phyloP scores from a whole-genome alignment of 2,797 vertebrate species.

The Pseudochaenichthys georgianus region DNA sequence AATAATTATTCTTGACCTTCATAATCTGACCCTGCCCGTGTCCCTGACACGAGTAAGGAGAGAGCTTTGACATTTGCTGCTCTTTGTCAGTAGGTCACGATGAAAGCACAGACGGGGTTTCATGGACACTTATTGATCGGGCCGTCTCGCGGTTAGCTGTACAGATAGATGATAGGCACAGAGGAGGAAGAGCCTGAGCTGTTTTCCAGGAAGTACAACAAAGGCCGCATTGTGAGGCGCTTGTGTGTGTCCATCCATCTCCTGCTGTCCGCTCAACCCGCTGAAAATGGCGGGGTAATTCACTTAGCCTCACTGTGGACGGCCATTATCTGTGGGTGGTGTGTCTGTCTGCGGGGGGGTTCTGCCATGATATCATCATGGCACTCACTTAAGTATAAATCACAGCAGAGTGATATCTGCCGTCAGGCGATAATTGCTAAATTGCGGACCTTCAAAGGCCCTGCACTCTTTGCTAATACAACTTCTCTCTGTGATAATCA shows the following conservation, averaged over 20 bases:
- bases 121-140: slow-evolving; percentile 75
- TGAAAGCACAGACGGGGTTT: slow-evolving; percentile 64
- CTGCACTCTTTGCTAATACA: slow-evolving; percentile 28
- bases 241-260: slow-evolving; percentile 60
- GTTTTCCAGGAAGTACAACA: slow-evolving; percentile 65
- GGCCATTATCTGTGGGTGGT: slow-evolving; percentile 73
- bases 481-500: slow-evolving; percentile 43
- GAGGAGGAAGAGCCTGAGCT: slow-evolving; percentile 46
- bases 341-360: slow-evolving; percentile 59
- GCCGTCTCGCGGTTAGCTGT: slow-evolving; percentile 66
- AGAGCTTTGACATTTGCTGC: slow-evolving; percentile 81
- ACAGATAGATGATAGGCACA: slow-evolving; percentile 69
- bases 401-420: slow-evolving; percentile 67
- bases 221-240: slow-evolving; percentile 52
- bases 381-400: slow-evolving; percentile 68
- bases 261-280: slow-evolving; percentile 42
- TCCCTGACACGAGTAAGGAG: slow-evolving; percentile 70
- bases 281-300: slow-evolving; percentile 69
- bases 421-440: slow-evolving; percentile 60
- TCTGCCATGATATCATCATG: slow-evolving; percentile 66
- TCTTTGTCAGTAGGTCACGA: slow-evolving; percentile 80
- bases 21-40: slow-evolving; percentile 53
- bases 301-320: slow-evolving; percentile 69
- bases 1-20: slow-evolving; percentile 72
- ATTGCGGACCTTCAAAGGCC: slow-evolving; percentile 64